Conservation (phyloP, 2,888 invertebrate genomes). For the Noctua janthina region DNA sequence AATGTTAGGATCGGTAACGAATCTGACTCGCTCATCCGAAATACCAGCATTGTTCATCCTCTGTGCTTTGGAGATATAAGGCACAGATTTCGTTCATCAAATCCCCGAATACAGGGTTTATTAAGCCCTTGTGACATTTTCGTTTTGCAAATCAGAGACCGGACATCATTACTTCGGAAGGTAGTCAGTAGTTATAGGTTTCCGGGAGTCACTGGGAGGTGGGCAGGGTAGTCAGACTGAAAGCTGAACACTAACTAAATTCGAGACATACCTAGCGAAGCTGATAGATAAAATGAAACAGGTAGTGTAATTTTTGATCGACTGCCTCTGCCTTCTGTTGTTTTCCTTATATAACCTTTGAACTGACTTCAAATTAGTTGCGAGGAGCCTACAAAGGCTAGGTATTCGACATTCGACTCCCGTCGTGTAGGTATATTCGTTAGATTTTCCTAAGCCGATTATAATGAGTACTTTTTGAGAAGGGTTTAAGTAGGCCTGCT, state of each 20-base stretch:
- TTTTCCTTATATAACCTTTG: background rate
- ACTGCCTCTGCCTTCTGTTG: background rate
- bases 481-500: background rate
- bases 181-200: background rate
- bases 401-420: background rate
- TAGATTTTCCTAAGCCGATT: conserved; percentile 4
- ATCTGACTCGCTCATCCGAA: background rate
- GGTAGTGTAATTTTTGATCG: background rate
- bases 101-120: background rate
- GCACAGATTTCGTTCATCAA: background rate
- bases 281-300: background rate
- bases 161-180: background rate
- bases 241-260: background rate
- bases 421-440: background rate
- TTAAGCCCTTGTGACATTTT: background rate
- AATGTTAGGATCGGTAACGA: background rate
- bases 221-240: background rate
- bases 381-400: background rate
- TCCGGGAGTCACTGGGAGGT: background rate
- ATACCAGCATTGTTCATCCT: background rate
- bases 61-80: background rate
- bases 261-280: background rate
- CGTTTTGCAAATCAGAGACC: background rate
- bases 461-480: conserved; percentile 10
- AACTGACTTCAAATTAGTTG: background rate